These are phyloP conservation scores for Alosa sapidissima DNA, from an alignment of 2,797 vertebrate species.

Conservation along the genomic window DNA sequence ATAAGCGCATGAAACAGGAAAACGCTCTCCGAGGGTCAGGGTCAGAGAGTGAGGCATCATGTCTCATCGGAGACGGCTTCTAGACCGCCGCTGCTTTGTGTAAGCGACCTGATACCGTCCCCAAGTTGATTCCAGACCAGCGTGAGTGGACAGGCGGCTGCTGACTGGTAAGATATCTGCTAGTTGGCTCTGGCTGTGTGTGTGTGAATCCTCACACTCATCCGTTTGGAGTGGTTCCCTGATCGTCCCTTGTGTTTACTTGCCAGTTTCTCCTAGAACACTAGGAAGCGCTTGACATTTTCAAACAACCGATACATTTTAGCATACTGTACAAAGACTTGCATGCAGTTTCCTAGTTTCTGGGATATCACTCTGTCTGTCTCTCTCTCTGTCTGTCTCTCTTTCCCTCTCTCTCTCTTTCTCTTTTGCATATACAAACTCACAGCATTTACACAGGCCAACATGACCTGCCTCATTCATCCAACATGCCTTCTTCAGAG, in stretches of 20 bases:
- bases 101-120: background rate
- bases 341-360: background rate
- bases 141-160: slow-evolving; percentile 25
- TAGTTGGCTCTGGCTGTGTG: slow-evolving; percentile 47
- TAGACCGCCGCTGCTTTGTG: background rate
- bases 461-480: background rate
- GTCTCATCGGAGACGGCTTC: slow-evolving; percentile 1
- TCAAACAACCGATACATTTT: slow-evolving; percentile 19
- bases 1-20: slow-evolving; percentile 61
- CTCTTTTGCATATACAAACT: background rate
- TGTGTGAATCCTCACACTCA: slow-evolving; percentile 42
- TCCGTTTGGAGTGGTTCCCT: slow-evolving; percentile 40
- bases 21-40: slow-evolving; percentile 57
- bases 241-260: slow-evolving; percentile 32
- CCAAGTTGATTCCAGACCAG: slow-evolving; percentile 49
- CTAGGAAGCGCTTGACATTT: slow-evolving; percentile 43
- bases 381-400: background rate
- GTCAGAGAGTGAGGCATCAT: slow-evolving; percentile 40
- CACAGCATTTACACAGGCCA: background rate
- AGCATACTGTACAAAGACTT: slow-evolving; percentile 15
- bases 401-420: background rate
- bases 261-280: slow-evolving; percentile 42
- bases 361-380: background rate
- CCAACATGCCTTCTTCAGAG: background rate
- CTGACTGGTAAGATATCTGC: slow-evolving; percentile 46